Base-by-base conservation (phyloP, 2,113 vertebrate species). In the Calidris pygmaea region DNA sequence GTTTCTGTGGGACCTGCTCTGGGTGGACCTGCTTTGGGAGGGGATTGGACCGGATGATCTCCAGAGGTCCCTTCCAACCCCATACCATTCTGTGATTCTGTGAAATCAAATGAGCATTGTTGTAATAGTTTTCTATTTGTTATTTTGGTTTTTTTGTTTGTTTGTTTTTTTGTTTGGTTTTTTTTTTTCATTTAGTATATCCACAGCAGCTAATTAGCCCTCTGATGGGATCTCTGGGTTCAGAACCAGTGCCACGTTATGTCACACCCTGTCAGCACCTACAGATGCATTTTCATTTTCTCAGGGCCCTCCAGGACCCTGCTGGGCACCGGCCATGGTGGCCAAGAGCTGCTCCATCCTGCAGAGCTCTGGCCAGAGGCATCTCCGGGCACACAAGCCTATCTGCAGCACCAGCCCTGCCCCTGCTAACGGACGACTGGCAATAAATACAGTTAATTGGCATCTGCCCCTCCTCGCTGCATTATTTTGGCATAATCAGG, bases 341-440 rank as follows among this genome's bases (percentile, higher is more conserved):
- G 32, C 35, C 4, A 2, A 32, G 26, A 14, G 47, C 9, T 12
- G 5, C 41, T 27, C 39, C 2, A 4, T 39, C 55, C 66, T 5
- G 29, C 45, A 1, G 30, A 35, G 22, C 65, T 5, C 22, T 1
- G 8, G 37, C 43, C 58, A 9, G 52, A 4, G 47, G 24, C 45
- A 11, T 1, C 59, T 18, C 30, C 0, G 0, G 3, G 47, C 1
- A 0, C 48, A 19, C 4, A 1, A 47, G 19, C 62, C 45, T 23
- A 0, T 41, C 43, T 27, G 6, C 89, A n/a, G 45, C 68, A 39
- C 15, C 52, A 77, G 71, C 37, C 53, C 35, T 11, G 5, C 67
- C 7, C 2, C 92, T 18, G 72, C 34, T 75, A 12, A 65, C 26
- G 45, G 62, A 5, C 19, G 24, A n/a, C 85, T 43, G 80, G 8